Evolutionary conservation across 2,888 invertebrate genomes (phyloP).

Genomic region (Gymnoscelis rufifasciata): DNA sequence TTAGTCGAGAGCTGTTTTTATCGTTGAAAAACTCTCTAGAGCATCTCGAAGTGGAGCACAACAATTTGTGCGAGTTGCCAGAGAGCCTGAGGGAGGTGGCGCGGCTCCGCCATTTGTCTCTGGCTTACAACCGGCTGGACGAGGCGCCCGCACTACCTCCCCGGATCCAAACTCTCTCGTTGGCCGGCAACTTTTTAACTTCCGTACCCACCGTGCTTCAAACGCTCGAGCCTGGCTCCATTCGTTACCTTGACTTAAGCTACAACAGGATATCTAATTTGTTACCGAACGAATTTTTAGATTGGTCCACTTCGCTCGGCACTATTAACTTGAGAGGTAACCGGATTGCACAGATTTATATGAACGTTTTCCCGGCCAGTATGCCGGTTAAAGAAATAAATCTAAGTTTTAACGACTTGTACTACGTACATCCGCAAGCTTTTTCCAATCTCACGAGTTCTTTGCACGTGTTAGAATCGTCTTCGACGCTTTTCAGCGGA

Average conservation of each 20-base stretch:
- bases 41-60: constrained; percentile 90
- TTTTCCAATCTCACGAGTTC: constrained; percentile 87
- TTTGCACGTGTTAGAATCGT: constrained; percentile 90
- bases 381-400: constrained; percentile 91
- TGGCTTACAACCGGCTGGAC: constrained; percentile 85
- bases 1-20: constrained; percentile 85
- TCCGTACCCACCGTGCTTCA: constrained; percentile 85
- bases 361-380: constrained; percentile 85
- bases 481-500: constrained; percentile 90
- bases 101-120: constrained; percentile 87
- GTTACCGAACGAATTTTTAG: constrained; percentile 85
- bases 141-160: constrained; percentile 82
- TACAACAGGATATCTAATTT: constrained; percentile 91
- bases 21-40: constrained; percentile 87
- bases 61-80: constrained; percentile 84
- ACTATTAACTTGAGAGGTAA: constrained; percentile 91
- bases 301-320: constrained; percentile 88
- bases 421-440: constrained; percentile 88
- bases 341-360: constrained; percentile 85
- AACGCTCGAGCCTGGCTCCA: constrained; percentile 85
- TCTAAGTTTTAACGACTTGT: constrained; percentile 93
- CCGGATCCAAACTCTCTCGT: constrained; percentile 86
- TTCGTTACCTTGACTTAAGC: constrained; percentile 89
- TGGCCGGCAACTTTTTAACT: constrained; percentile 89
- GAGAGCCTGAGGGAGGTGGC: constrained; percentile 83